phyloP scores from a whole-genome alignment of 2,888 invertebrate species.

The Tenthredo distinguenda region DNA sequence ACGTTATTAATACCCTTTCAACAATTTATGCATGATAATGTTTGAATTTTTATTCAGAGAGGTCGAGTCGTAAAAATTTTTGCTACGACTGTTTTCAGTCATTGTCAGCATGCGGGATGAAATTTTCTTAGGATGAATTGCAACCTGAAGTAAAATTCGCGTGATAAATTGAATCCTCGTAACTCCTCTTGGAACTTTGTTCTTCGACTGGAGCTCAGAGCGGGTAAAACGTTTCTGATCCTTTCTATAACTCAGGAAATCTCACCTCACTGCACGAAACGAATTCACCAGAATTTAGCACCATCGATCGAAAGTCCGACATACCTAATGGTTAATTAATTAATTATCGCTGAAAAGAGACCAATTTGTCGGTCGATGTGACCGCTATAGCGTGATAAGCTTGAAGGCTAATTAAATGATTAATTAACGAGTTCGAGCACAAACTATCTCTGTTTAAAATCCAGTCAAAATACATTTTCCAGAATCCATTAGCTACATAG shows the following conservation, averaged over 20 bases:
- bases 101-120: neutral
- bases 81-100: neutral
- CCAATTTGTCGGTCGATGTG: slow-evolving; percentile 23
- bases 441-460: slow-evolving; percentile 1
- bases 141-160: neutral
- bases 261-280: neutral
- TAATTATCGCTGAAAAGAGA: slow-evolving; percentile 17
- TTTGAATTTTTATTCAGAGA: neutral
- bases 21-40: neutral
- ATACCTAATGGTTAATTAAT: slow-evolving; percentile 8
- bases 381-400: neutral
- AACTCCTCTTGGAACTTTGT: neutral
- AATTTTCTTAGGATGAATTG: neutral
- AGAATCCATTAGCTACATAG: neutral
- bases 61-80: neutral
- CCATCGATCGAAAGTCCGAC: slow-evolving; percentile 5
- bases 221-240: neutral
- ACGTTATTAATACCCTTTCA: slow-evolving; percentile 2
- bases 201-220: neutral
- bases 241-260: neutral
- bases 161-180: neutral
- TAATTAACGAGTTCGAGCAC: slow-evolving; percentile 18
- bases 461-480: neutral
- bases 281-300: neutral
- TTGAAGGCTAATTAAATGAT: neutral